Base-by-base conservation (phyloP, 2,888 invertebrate genomes). In the Adineta ricciae region DNA sequence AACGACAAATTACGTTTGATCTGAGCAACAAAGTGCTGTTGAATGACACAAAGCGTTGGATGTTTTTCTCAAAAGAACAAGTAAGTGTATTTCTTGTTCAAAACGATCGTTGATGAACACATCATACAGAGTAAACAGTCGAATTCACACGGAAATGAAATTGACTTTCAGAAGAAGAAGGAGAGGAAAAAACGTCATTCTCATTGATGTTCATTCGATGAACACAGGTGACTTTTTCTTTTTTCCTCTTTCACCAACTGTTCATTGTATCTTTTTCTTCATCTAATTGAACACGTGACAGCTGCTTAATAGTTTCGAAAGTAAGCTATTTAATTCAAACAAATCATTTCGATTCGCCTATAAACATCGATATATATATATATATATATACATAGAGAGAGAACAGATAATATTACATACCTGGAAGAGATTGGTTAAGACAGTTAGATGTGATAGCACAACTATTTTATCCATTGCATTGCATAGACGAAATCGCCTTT, bases 381-480 rank as follows among this genome's bases (percentile, higher is more conserved):
- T n/a, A n/a, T n/a, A n/a, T n/a, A n/a, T n/a, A n/a, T n/a, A n/a
- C n/a, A n/a, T n/a, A 64, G 32, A 36, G 32, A 14, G 2, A 64
- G 19, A 32, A 64, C 19, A 64, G 64, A 64, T 64, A 64, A 64
- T 64, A 32, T 64, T 64, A 7, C 64, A 64, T 64, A 64, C 27
- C 64, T 64, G 32, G 32, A 64, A 64, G 64, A 64, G 64, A 64
- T 64, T 64, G 64, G 64, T 64, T 64, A 64, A 64, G 16, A 64
- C 32, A 64, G 64, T 27, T 64, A 32, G 64, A 32, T 64, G 32
- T 78, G 78, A 78, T 78, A 78, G 78, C 78, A 41, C 41, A 78
- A 78, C 78, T 78, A 78, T 78, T 78, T 78, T 41, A 78, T 78
- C 78, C 78, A 41, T 78, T 64, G 14, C 64, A 64, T 64, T 64